These are phyloP conservation scores for Galbula dea DNA, from an alignment of 2,113 vertebrate genomes.

Conservation along the genomic window DNA sequence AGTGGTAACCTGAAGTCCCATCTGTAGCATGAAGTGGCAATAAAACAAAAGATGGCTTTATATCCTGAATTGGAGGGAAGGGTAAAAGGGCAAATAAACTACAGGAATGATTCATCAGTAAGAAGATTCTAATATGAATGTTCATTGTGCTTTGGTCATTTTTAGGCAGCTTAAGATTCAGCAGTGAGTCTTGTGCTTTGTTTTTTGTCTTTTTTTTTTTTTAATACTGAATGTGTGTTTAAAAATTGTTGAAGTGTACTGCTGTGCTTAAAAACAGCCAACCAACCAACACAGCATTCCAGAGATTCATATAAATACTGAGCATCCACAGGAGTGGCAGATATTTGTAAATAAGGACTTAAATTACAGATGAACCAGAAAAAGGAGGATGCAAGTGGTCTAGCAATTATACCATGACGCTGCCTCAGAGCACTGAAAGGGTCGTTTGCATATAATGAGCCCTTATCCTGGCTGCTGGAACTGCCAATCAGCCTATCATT, in stretches of 20 bases:
- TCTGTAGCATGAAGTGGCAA: neutral
- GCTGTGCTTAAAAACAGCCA: neutral
- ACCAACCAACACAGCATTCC: neutral
- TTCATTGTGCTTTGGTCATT: neutral
- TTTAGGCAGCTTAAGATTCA: neutral
- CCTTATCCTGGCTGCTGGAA: neutral
- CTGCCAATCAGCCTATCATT: neutral
- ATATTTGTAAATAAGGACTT: neutral
- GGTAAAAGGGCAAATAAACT: neutral
- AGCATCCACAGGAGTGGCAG: neutral
- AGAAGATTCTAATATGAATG: neutral
- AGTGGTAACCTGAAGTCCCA: neutral
- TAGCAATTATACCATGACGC: neutral
- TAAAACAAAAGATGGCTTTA: neutral
- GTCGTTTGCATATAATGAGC: neutral
- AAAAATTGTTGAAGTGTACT: neutral
- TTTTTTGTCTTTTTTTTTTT: neutral
- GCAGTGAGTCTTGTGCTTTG: neutral
- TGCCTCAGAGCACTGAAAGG: neutral
- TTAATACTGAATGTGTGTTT: neutral
- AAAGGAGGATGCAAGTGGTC: neutral
- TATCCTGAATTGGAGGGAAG: neutral
- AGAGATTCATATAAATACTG: neutral
- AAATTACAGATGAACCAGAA: slow-evolving; percentile 13
- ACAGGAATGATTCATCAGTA: neutral